Conservation (phyloP, 2,113 vertebrate species). For the Neolamprologus kungweensis region DNA sequence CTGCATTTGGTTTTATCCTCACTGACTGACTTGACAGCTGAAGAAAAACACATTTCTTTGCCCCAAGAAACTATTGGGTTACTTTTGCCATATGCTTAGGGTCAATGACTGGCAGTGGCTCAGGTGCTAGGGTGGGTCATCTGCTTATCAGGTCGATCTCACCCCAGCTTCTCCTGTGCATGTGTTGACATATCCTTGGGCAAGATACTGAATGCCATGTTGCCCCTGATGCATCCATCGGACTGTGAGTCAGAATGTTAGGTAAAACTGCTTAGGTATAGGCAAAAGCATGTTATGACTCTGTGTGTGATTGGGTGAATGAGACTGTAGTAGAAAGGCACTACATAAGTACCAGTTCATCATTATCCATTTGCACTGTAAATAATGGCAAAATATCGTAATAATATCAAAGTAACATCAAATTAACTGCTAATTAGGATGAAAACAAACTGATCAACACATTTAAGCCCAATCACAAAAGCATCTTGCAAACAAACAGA, state of each 20-base stretch:
- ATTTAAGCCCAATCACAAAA: not conserved
- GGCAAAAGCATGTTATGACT: not conserved
- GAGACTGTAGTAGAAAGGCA: not conserved
- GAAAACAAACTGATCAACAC: not conserved
- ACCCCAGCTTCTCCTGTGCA: not conserved
- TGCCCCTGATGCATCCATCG: not conserved
- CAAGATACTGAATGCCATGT: not conserved
- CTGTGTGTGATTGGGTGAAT: not conserved
- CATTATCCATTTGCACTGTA: not conserved
- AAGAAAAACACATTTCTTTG: not conserved
- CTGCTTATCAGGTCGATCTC: not conserved
- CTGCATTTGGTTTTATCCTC: not conserved
- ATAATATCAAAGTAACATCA: not conserved
- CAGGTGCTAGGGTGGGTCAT: not conserved
- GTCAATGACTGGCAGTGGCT: not conserved
- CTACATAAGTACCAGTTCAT: not conserved
- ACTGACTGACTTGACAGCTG: not conserved
- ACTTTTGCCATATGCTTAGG: not conserved
- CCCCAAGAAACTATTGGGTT: not conserved
- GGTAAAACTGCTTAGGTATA: not conserved
- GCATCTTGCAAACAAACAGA: not conserved
- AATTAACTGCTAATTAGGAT: not conserved
- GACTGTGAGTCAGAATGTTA: not conserved
- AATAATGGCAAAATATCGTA: not conserved
- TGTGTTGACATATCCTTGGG: not conserved